Percentiles rank a stretch among this genome's conserved stretches.
phyloP scores from a whole-genome alignment of 2,797 vertebrate species.

The Hemitrygon akajei region DNA sequence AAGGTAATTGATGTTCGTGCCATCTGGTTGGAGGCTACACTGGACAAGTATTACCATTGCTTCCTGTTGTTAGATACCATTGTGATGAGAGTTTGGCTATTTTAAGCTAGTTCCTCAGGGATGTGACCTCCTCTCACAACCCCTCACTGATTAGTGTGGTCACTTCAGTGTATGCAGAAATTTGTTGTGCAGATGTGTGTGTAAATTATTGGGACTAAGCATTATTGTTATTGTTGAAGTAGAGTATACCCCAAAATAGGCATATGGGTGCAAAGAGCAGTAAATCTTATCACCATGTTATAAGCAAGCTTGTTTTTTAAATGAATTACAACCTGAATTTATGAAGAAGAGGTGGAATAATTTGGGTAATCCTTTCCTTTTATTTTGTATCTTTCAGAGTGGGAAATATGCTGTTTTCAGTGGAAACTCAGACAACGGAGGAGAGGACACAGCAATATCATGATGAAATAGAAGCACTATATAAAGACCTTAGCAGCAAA shows the following conservation, averaged over 20 bases:
- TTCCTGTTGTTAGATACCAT: background rate
- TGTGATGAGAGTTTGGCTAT: background rate
- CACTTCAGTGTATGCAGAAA: background rate
- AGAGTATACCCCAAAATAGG: background rate
- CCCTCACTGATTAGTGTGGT: background rate
- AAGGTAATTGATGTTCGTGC: no score
- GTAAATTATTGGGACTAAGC: background rate
- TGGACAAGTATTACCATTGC: background rate
- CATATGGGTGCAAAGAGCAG: background rate
- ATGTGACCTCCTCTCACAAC: background rate
- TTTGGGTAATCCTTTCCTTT: background rate
- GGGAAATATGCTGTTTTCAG: constrained; percentile 91
- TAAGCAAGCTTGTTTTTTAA: background rate
- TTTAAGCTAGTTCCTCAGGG: background rate
- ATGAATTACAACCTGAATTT: background rate
- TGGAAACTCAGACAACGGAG: constrained; percentile 94
- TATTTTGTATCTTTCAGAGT: constrained; percentile 59
- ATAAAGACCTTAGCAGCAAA: constrained; percentile 89
- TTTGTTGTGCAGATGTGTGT: background rate
- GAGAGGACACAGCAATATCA: constrained; percentile 92
- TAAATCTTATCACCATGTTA: background rate
- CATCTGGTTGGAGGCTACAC: background rate
- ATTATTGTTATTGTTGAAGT: background rate
- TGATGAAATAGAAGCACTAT: constrained; percentile 88
- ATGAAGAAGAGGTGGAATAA: background rate